Evolutionary conservation across 1,140 invertebrate genomes (phyloP).

Genomic region (Cydia strobilella): DNA sequence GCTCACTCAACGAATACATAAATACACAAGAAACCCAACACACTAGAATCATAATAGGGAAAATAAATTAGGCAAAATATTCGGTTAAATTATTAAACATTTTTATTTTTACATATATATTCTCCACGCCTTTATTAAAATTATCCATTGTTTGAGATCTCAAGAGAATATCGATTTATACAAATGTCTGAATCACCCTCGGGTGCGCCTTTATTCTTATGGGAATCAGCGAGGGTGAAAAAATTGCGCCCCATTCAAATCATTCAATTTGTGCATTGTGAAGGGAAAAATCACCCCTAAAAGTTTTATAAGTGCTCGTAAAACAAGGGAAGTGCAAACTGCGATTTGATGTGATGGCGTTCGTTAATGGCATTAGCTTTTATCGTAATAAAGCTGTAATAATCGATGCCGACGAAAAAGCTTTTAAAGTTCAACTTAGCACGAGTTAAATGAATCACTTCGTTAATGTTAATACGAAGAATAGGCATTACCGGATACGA

Average conservation of each 20-base stretch:
- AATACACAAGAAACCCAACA: too few relatives aligned
- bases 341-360: slow-evolving; percentile 13
- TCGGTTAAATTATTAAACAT: not conserved
- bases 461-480: not conserved
- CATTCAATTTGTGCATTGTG: slow-evolving; percentile 21
- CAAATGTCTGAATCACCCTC: slow-evolving; percentile 12
- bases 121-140: not conserved
- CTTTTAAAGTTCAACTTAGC: not conserved
- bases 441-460: not conserved
- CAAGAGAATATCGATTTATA: slow-evolving; percentile 17
- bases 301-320: slow-evolving; percentile 21
- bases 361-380: not conserved
- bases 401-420: not conserved
- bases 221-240: slow-evolving; percentile 13
- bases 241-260: slow-evolving; percentile 26
- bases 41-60: too few relatives aligned
- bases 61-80: too few relatives aligned
- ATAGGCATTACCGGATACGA: too few relatives aligned
- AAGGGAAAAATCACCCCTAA: slow-evolving; percentile 13
- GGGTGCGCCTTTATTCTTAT: slow-evolving; percentile 12
- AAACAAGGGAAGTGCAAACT: slow-evolving; percentile 19
- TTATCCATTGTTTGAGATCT: not conserved
- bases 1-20: too few relatives aligned
- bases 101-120: not conserved
- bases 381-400: slow-evolving; percentile 1